Evolutionary conservation across 2,797 vertebrate species (phyloP), one percentile per base, ranked within the genome.

Genomic region (Antrozous pallidus): DNA sequence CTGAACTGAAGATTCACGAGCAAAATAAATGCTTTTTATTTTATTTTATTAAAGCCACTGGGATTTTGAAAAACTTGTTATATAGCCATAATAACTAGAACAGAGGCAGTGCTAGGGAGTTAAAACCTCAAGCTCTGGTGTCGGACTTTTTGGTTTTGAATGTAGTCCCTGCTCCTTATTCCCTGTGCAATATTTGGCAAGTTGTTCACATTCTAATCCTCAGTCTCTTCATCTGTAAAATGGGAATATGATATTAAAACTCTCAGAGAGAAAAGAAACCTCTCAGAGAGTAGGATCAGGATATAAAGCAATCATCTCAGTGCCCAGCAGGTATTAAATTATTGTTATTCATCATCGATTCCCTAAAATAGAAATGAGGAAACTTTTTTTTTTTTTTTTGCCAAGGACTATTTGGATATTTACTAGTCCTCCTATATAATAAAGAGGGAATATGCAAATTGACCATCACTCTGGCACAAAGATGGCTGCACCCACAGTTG

Each of bases 171-270:
- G 47, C 28, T 28, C 26, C 56, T 65, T 70, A 73, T 20, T 80
- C 54, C 73, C 67, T 77, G 8, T 45, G 54, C 85, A n/a, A 31
- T 42, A 61, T 70, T 70, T 95, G 75, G 7, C 67, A 88, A 93
- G 67, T 58, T 93, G 67, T 79, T 88, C 7, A 33, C 47, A 88
- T 92, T 80, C 54, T 31, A 61, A 61, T 71, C 63, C 54, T 93
- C n/a, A 31, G 20, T 58, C 74, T 87, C 49, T 75, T 87, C n/a
- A 67, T 74, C 51, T 91, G 77, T 56, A 81, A 84, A 78, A 90
- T 82, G 82, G 89, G 82, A 91, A 80, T 58, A 22, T 71, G 79
- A 58, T n/a, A 49, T 54, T 47, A 83, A 86, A 89, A 80, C 45
- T 78, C 54, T 75, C 88, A 77, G 56, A 49, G 40, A 81, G 47